These are phyloP conservation scores for Micropterix aruncella DNA, from an alignment of 2,888 invertebrate genomes.

Conservation along the genomic window DNA sequence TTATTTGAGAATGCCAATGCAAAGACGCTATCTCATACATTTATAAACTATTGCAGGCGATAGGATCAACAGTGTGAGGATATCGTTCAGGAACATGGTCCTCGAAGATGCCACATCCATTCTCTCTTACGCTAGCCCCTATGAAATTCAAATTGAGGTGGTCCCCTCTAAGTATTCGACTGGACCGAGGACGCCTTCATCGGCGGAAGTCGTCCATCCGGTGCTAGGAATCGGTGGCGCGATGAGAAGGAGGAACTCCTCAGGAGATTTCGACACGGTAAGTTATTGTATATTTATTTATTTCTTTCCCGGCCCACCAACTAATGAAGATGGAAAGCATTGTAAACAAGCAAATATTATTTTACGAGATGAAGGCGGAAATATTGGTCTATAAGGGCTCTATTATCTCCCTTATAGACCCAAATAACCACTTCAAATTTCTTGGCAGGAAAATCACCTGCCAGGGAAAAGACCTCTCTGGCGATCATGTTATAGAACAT, in stretches of 20 bases:
- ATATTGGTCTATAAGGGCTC: too few species aligned
- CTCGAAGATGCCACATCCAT: conserved; percentile 84
- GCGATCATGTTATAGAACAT: too few species aligned
- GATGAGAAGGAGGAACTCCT: conserved; percentile 59
- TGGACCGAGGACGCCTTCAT: neutral
- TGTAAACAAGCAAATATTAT: too few species aligned
- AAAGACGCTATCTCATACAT: too few species aligned
- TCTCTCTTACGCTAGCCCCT: conserved; percentile 81
- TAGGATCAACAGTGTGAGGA: conserved; percentile 72
- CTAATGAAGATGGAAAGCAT: neutral
- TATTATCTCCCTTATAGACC: too few species aligned
- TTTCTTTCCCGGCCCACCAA: too few species aligned
- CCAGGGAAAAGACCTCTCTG: too few species aligned
- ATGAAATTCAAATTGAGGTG: conserved; percentile 70
- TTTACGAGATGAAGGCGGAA: too few species aligned
- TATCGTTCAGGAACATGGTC: conserved; percentile 78
- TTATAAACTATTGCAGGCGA: too few species aligned
- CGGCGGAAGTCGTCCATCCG: neutral
- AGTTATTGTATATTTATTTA: conserved; percentile 11
- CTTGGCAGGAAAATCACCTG: too few species aligned
- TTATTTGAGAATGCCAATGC: too few species aligned
- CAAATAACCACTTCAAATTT: too few species aligned
- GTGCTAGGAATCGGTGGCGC: conserved; percentile 18
- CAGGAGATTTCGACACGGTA: conserved; percentile 59
- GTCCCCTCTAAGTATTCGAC: conserved; percentile 18